Base-by-base conservation (phyloP, 2,888 invertebrate genomes). In the Palloptera scutellata region DNA sequence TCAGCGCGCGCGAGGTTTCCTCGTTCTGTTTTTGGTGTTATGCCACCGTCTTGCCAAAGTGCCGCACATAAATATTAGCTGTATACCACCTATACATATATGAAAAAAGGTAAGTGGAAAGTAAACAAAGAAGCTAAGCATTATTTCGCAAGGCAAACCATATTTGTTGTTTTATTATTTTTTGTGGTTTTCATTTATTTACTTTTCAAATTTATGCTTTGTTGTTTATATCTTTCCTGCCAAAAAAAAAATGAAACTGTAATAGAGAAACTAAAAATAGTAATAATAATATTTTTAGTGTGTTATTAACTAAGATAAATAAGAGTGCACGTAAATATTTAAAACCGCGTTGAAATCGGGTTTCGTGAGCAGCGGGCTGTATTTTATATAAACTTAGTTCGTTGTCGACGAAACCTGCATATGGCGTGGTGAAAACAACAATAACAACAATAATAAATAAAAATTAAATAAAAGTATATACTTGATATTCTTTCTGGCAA, bases 321-420 rank as follows among this genome's bases (percentile, higher is more conserved):
- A 66, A 62, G 59, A 53, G 57, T 59, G 17, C 66, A 15, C 45
- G 48, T 30, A 55, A 13, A 17, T n/a, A 63, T 30, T 30, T 30
- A 41, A 55, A 72, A 68, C 88, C 90, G 87, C 88, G 89, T 89
- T 90, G 90, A 88, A 89, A 90, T 89, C 93, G 91, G 93, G 94
- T 93, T 92, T 94, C 93, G 91, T 86, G 92, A 89, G 88, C 88
- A 89, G 89, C 91, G 88, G 91, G 89, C 93, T 93, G 91, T 90
- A 86, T 85, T 78, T 82, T 78, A 67, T 68, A 84, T 84, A 84
- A 86, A 88, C 70, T 62, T 71, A 93, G 94, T 94, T 94, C 94
- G 94, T 94, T 94, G 94, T 94, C 94, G 93, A 94, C 94, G 94
- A 94, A 94, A 94, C 94, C 93, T 94, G 94, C 93, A 94, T 91